Base-by-base conservation (phyloP, 2,797 vertebrate species). In the Harpagifer antarcticus region DNA sequence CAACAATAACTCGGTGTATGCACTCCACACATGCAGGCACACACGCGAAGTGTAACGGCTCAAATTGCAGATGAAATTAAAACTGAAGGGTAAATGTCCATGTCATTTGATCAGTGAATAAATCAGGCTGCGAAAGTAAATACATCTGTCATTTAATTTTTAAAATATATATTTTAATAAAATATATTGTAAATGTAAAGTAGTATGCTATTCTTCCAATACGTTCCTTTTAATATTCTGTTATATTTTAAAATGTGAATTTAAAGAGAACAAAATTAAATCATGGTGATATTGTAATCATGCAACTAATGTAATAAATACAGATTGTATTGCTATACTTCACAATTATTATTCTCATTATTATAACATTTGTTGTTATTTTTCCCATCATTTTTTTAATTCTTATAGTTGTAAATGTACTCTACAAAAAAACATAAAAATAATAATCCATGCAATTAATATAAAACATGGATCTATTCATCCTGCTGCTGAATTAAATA, bases 1-100 rank as follows among this genome's bases (percentile, higher is more conserved):
- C 86, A 94, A 94, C 92, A 90, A 85, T 83, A 89, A 72, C 89
- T 81, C 53, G 60, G 75, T 74, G 68, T 79, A 72, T 77, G 88
- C 80, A 74, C 82, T 62, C 48, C 89, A 83, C 84, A 91, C 90
- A 85, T 62, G 77, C 83, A 63, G 23, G 19, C 72, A 69, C 45
- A 80, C 64, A 75, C 37, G 65, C 62, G 56, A 27, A 64, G 81
- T 42, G 15, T 19, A 62, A 74, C 44, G 53, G 52, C 79, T 83
- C 44, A 37, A 68, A 63, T 57, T 40, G 60, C 55, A 82, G 2
- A 60, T 14, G 59, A 42, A 76, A 76, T 64, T 72, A 62, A 79
- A 84, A 55, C 5, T 61, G 44, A 79, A 59, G 42, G 27, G 31
- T 44, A 53, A 62, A 81, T 47, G 45, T 72, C 63, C 55, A 47